Evolutionary conservation across 2,888 invertebrate genomes (phyloP), one percentile per base, ranked within the genome.

Genomic region (Branchellion lobata): DNA sequence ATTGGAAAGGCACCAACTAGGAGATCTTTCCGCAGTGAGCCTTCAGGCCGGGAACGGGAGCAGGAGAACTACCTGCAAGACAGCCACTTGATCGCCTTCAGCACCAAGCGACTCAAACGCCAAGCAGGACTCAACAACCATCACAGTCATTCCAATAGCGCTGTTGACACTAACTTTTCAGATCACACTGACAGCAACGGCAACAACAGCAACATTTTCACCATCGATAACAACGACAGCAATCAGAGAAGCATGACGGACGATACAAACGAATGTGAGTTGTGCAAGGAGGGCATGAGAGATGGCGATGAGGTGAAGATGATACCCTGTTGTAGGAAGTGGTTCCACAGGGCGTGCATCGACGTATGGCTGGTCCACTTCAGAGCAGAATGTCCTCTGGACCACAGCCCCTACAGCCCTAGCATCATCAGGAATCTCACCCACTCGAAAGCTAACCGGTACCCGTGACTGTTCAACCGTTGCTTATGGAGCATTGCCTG

Each of bases 351-450:
- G 71, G 86, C 85, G 36, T 88, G 88, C 82, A 86, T 88, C 73
- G 87, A 88, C 81, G 85, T 83, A 78, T 87, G 87, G 87, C 83
- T 88, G n/a, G 82, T 87, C 24, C 87, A 87, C 81, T 85, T 86
- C 2, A 85, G 84, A 71, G 84, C 86, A 3, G 85, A 85, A 0
- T 88, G 88, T 84, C 88, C 88, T 2, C 83, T 86, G 29, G 86
- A 86, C 84, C 86, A 87, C 0, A 79, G 73, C 29, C 71, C 80
- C 5, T 82, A 78, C 80, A 82, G n/a, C n/a, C 21, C n/a, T 57
- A n/a, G 3, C 24, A n/a, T 57, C 21, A n/a, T 57, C 24, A 18
- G 24, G 61, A 57, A n/a, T n/a, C 8, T 57, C n/a, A 57, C 3
- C 5, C 61, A 24, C 11, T n/a, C 3, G 5, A 57, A 24, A 47